Conservation (phyloP, 1,140 invertebrate genomes). For the Drosophila truncata region DNA sequence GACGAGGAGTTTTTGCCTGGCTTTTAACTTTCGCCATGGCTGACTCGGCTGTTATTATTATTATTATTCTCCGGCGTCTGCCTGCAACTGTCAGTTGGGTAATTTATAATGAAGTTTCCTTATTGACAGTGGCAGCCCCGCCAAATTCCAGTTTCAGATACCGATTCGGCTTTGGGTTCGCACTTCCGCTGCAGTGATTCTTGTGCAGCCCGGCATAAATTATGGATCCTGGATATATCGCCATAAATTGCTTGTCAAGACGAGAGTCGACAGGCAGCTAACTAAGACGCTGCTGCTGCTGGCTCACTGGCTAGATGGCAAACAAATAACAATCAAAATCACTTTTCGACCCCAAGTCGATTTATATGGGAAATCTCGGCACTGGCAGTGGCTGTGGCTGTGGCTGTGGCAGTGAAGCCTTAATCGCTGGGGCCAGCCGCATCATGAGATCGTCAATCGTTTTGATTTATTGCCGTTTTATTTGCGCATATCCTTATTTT, state of each 20-base stretch:
- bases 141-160: constrained; percentile 13
- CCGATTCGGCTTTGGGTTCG: constrained; percentile 6
- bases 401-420: constrained; percentile 53
- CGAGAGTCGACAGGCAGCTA: constrained; percentile 23
- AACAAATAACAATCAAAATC: constrained; percentile 83
- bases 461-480: constrained; percentile 84
- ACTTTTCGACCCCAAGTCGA: constrained; percentile 77
- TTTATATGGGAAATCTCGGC: constrained; percentile 75
- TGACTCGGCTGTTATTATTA: constrained; percentile 40
- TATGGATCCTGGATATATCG: constrained; percentile 49
- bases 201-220: constrained; percentile 73
- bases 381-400: constrained; percentile 11
- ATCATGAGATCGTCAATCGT: constrained; percentile 79
- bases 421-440: constrained; percentile 74
- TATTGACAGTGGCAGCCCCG: constrained; percentile 62
- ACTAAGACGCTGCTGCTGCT: constrained; percentile 31
- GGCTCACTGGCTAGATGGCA: constrained; percentile 22
- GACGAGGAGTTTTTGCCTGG: constrained; percentile 41
- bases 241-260: constrained; percentile 58
- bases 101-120: constrained; percentile 80
- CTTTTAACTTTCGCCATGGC: constrained; percentile 24
- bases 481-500: constrained; percentile 83
- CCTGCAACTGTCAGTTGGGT: constrained; percentile 67
- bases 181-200: constrained; percentile 76
- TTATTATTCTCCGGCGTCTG: constrained; percentile 50